Evolutionary conservation across 2,113 vertebrate genomes (phyloP).

Genomic region (Seriola quinqueradiata): DNA sequence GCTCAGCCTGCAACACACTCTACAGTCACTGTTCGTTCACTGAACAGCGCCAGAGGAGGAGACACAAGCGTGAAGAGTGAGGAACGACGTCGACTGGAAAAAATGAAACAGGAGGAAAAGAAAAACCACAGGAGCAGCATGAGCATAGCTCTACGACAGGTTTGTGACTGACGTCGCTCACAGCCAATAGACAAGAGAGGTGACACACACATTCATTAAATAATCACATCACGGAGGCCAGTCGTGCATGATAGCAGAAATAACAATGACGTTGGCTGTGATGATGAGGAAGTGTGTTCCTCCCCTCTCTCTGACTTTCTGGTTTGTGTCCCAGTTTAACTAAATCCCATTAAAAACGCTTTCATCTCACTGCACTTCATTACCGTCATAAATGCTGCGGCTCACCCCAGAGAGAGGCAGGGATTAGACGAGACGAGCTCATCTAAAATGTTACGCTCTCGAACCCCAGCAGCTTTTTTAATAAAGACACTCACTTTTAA

Average conservation of each 20-base stretch:
- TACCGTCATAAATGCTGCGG: constrained; percentile 79
- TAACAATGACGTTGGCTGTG: constrained; percentile 48
- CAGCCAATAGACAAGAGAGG: constrained; percentile 19
- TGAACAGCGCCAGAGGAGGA: background rate
- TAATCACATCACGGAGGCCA: constrained; percentile 10
- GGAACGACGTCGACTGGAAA: background rate
- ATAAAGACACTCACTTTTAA: constrained; percentile 71
- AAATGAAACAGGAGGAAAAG: constrained; percentile 7
- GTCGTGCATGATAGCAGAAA: constrained; percentile 43
- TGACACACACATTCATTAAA: constrained; percentile 32
- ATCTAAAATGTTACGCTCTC: constrained; percentile 76
- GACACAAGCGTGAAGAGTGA: background rate
- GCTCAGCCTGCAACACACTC: constrained; percentile 9
- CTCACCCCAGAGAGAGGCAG: constrained; percentile 72
- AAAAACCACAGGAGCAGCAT: constrained; percentile 7
- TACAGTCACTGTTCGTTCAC: background rate
- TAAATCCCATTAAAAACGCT: constrained; percentile 84
- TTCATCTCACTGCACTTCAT: constrained; percentile 85
- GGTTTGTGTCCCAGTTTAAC: constrained; percentile 81
- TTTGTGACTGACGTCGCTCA: constrained; percentile 34
- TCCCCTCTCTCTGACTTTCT: constrained; percentile 67
- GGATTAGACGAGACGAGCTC: constrained; percentile 77
- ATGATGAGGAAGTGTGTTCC: constrained; percentile 58
- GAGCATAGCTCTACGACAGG: background rate
- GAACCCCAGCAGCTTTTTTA: constrained; percentile 66